Base-by-base conservation (phyloP, 2,113 vertebrate genomes). In the Blennius ocellaris region DNA sequence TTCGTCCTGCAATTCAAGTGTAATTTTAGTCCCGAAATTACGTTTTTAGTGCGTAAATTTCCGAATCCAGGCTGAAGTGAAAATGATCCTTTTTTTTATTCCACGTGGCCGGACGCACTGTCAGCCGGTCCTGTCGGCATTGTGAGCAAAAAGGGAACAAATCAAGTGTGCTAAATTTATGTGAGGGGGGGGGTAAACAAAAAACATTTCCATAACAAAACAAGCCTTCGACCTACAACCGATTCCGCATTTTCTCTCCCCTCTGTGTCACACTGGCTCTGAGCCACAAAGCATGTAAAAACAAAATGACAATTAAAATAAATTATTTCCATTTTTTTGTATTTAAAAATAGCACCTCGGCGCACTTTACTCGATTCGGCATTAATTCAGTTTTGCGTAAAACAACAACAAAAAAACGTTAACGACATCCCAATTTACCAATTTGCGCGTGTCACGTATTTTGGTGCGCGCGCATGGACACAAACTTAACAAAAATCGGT, bases 121-220 rank as follows among this genome's bases (percentile, higher is more conserved):
- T 96, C 95, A 95, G 93, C 93, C 95, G 94, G 94, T 95, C 94
- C 90, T 95, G 95, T 95, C 95, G 93, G 96, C 94, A 95, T 93
- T 95, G 95, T 94, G 93, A 85, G 92, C 89, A 87, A 96, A 95
- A 96, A 30, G 94, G 94, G 96, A 96, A 96, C 95, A 97, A 97
- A 95, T 96, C 94, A 96, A 97, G 95, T 97, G 97, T 96, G 96
- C 95, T 94, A 96, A 96, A 97, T 96, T 94, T 95, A 94, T 94
- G 96, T 96, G 95, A 94, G 95, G 94, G 95, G 95, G 94, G 95
- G 95, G 95, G 94, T 95, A 97, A 97, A 97, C 95, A 97, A 95
- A 88, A 94, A 91, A 78, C 90, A 98, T 98, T 97, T 97, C 95
- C 96, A 97, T 98, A 90, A 98, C 96, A 98, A 97, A 96, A 97